Evolutionary conservation across 2,113 vertebrate genomes (phyloP).

Genomic region (Pteropus alecto): DNA sequence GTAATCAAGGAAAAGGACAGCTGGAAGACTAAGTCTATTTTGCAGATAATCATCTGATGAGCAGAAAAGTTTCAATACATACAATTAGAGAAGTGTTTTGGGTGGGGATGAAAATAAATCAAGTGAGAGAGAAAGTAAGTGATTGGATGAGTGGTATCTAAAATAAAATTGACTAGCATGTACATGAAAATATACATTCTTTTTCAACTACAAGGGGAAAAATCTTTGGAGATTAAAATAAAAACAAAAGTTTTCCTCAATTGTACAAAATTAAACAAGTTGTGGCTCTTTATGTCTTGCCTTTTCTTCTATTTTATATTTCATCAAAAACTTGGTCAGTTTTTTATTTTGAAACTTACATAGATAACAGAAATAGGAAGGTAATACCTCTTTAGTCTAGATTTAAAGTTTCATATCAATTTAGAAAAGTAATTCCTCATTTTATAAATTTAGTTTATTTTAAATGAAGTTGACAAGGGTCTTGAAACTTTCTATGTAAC

Average conservation of each 20-base stretch:
- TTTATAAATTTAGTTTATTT: not conserved
- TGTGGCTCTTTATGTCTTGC: not conserved
- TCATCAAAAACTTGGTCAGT: not conserved
- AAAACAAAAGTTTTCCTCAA: not conserved
- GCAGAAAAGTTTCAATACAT: not conserved
- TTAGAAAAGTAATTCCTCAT: not conserved
- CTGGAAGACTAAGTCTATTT: not conserved
- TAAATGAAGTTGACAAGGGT: not conserved
- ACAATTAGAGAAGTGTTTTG: not conserved
- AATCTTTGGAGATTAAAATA: not conserved
- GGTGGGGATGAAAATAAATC: not conserved
- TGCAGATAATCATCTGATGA: not conserved
- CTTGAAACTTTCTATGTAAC: not conserved
- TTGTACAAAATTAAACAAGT: not conserved
- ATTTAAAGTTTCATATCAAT: slow-evolving; percentile 22
- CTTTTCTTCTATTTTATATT: slow-evolving; percentile 2
- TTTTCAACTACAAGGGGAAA: not conserved
- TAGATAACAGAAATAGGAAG: not conserved
- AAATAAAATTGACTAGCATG: not conserved
- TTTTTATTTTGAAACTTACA: slow-evolving; percentile 13
- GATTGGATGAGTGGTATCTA: not conserved
- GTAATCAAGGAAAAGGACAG: not conserved
- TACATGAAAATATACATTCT: not conserved
- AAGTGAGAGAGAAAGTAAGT: not conserved
- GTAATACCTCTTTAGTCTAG: not conserved